A percentile compares a stretch with the other conserved stretches of the same genome.
Evolutionary conservation across 2,797 vertebrate species (phyloP).

Genomic region (Enteromius afrohamiltoni): DNA sequence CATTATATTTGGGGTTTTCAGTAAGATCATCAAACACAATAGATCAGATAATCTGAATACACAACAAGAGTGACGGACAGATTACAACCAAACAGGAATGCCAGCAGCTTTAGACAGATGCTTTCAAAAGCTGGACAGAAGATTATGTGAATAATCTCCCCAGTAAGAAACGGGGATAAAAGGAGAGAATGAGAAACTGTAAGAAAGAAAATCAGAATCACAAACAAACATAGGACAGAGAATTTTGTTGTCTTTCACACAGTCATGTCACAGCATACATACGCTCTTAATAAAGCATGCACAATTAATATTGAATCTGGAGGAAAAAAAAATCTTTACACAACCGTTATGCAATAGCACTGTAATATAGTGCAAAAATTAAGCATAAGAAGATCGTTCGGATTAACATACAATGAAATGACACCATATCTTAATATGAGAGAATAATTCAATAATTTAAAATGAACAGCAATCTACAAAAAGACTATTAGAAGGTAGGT

Average conservation of each 20-base stretch:
- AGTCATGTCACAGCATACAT: not conserved
- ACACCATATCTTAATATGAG: not conserved
- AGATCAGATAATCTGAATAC: constrained; percentile 15
- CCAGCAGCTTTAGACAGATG: constrained; percentile 58
- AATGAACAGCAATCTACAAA: not conserved
- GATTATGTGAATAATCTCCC: constrained; percentile 77
- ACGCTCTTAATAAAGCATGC: not conserved
- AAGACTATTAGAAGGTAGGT: not conserved
- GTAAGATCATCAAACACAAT: constrained; percentile 19
- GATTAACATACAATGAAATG: constrained; percentile 1
- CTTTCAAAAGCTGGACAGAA: constrained; percentile 68
- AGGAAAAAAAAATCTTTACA: not conserved
- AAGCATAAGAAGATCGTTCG: not conserved
- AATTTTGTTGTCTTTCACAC: not conserved
- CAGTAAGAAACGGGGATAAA: constrained; percentile 11
- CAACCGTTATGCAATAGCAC: not conserved
- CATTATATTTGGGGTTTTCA: not conserved
- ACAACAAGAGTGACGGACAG: constrained; percentile 51
- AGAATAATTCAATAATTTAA: not conserved
- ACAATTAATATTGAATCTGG: not conserved
- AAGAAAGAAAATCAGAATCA: constrained; percentile 17
- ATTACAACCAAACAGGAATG: constrained; percentile 55
- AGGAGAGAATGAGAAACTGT: constrained; percentile 17
- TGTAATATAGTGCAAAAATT: constrained; percentile 1
- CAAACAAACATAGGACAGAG: not conserved